These are phyloP conservation scores for Lepisosteus oculatus DNA, from an alignment of 2,113 vertebrate genomes.

Conservation along the genomic window DNA sequence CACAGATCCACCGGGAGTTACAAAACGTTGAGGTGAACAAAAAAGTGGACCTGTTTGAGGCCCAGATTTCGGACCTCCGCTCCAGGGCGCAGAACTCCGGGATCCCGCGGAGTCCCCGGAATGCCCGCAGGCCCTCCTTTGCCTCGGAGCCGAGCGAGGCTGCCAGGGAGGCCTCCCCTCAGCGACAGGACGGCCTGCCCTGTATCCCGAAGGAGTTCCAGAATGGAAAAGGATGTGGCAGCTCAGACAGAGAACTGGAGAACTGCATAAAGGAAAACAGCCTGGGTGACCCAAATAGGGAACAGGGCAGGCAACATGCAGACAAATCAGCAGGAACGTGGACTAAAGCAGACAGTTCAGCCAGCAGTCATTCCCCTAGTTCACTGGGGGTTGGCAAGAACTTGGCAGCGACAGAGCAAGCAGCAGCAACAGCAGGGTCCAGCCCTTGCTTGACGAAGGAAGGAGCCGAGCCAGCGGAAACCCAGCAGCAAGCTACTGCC, in stretches of 20 bases:
- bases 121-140: slow-evolving; percentile 49
- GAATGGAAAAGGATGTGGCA: slow-evolving; percentile 55
- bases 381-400: slow-evolving; percentile 15
- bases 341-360: slow-evolving; percentile 18
- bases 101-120: slow-evolving; percentile 71
- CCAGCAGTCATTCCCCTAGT: slow-evolving; percentile 15
- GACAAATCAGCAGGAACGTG: slow-evolving; percentile 27
- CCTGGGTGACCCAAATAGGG: slow-evolving; percentile 25
- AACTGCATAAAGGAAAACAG: slow-evolving; percentile 14
- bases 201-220: slow-evolving; percentile 45
- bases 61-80: slow-evolving; percentile 77
- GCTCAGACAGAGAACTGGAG: slow-evolving; percentile 27
- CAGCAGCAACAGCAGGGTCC: background rate
- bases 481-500: slow-evolving; percentile 9
- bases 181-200: slow-evolving; percentile 28
- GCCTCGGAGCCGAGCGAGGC: slow-evolving; percentile 30
- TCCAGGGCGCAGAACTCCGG: slow-evolving; percentile 71
- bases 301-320: slow-evolving; percentile 34
- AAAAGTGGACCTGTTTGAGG: slow-evolving; percentile 89
- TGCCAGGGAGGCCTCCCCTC: slow-evolving; percentile 34
- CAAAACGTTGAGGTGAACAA: slow-evolving; percentile 90
- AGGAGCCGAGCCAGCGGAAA: slow-evolving; percentile 18
- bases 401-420: slow-evolving; percentile 2
- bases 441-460: slow-evolving; percentile 22
- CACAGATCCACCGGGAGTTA: slow-evolving; percentile 74